Base-by-base conservation (phyloP, 1,140 invertebrate species). In the Ctenoplectra terminalis region DNA sequence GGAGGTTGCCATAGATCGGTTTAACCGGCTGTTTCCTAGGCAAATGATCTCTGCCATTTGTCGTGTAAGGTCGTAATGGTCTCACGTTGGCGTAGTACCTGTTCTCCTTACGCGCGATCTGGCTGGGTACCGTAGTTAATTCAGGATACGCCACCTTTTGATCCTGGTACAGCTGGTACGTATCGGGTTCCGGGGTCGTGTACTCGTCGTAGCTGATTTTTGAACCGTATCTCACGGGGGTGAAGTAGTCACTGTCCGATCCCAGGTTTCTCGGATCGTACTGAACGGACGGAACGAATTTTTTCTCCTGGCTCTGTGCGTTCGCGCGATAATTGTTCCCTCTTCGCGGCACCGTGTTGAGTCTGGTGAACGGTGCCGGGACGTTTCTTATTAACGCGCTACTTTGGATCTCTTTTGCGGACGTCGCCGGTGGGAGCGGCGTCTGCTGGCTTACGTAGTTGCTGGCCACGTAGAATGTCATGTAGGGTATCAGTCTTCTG, bases 401-500 rank as follows among this genome's bases (percentile, higher is more conserved):
- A 4, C 5, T 58, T 31, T 72, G 64, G 5, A 40, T 13, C 6
- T 81, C 73, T 0, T 79, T 82, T 13, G 31, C 60, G 4, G 69
- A 40, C 2, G 69, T 56, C 29, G 11, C 31, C 13, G 82, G 83
- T 7, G 37, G 11, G 0, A 52, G 11, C 26, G 64, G 17, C 0
- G 23, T 26, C 9, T 83, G 82, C 0, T 54, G 37, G 72, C 86
- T 89, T 0, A 92, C 83, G 88, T 95, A 94, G 85, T 95, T 95
- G 76, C 96, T 96, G 1, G 96, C 95, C 29, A 96, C 94, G 90
- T 97, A 97, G 90, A 96, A 97, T 48, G 96, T 97, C 95, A 97
- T 96, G 89, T 97, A 97, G 1, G 97, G 97, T 88, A 97, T 96
- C 56, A 97, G 90, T 67, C 97, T 94, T 83, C 97, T 95, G 87